phyloP scores from a whole-genome alignment of 2,888 invertebrate genomes.

The Pyrocoelia pectoralis region DNA sequence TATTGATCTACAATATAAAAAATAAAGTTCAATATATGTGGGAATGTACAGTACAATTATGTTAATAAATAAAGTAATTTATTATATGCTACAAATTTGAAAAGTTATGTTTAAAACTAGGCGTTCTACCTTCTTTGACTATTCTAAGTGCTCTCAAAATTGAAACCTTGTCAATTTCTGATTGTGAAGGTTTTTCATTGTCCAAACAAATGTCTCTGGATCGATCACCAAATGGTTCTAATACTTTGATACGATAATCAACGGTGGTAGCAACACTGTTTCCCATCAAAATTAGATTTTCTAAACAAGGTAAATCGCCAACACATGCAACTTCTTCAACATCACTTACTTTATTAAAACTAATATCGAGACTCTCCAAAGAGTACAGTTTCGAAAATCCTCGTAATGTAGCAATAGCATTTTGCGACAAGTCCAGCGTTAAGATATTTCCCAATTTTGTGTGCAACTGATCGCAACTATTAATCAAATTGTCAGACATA shows the following conservation, averaged over 20 bases:
- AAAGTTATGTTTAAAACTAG: slow-evolving; percentile 57
- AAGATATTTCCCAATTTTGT: slow-evolving; percentile 88
- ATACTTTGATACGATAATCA: slow-evolving; percentile 90
- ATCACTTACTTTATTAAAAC: slow-evolving; percentile 82
- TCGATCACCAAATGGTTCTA: slow-evolving; percentile 86
- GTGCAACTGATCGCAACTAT: slow-evolving; percentile 78
- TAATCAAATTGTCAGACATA: slow-evolving; percentile 81
- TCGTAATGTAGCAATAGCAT: slow-evolving; percentile 74
- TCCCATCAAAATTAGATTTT: slow-evolving; percentile 85
- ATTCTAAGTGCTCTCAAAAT: slow-evolving; percentile 87
- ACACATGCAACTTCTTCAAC: slow-evolving; percentile 84
- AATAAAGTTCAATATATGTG: background rate
- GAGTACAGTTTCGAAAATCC: slow-evolving; percentile 87
- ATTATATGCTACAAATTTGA: background rate
- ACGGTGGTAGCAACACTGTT: slow-evolving; percentile 87
- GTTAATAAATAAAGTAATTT: background rate
- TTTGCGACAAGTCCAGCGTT: slow-evolving; percentile 85
- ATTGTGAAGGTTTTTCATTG: slow-evolving; percentile 84
- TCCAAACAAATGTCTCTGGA: slow-evolving; percentile 87
- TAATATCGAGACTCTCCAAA: slow-evolving; percentile 83
- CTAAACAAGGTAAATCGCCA: slow-evolving; percentile 84
- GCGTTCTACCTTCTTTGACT: slow-evolving; percentile 72
- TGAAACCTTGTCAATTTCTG: slow-evolving; percentile 91
- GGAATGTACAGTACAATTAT: background rate
- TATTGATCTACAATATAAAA: no score